A percentile compares a stretch with the other conserved stretches of the same genome.
Conservation (phyloP, 2,888 invertebrate genomes). For the Megaustenia siamemsis region DNA sequence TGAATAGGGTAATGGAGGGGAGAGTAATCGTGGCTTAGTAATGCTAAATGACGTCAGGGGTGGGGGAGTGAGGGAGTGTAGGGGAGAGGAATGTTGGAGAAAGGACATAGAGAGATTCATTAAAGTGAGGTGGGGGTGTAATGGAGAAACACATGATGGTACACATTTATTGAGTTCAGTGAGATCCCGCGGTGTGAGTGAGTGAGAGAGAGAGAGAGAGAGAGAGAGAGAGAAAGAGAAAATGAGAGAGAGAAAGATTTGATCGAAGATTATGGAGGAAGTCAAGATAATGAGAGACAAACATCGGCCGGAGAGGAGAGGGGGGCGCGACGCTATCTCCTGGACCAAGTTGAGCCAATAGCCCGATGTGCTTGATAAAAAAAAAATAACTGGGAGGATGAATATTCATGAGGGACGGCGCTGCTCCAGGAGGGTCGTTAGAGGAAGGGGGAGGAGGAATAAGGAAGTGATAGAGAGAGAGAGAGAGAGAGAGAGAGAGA, state of each 20-base stretch:
- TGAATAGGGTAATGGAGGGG: no score
- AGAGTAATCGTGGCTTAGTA: no score
- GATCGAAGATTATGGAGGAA: neutral
- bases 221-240: neutral
- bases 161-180: neutral
- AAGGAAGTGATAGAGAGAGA: neutral
- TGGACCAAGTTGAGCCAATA: neutral
- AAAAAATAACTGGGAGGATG: neutral
- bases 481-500: neutral
- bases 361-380: neutral
- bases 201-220: slow-evolving; percentile 20
- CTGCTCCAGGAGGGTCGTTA: neutral
- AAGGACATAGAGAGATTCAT: no score
- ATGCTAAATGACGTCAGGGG: no score
- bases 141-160: neutral
- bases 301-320: neutral
- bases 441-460: neutral
- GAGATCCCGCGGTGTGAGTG: neutral
- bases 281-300: neutral
- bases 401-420: slow-evolving; percentile 17
- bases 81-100: no score
- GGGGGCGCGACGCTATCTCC: neutral
- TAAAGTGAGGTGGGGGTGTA: no score
- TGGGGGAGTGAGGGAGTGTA: no score
- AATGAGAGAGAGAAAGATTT: neutral